These are phyloP conservation scores for Centropus bengalensis DNA, from an alignment of 2,113 vertebrate genomes.

Conservation along the genomic window DNA sequence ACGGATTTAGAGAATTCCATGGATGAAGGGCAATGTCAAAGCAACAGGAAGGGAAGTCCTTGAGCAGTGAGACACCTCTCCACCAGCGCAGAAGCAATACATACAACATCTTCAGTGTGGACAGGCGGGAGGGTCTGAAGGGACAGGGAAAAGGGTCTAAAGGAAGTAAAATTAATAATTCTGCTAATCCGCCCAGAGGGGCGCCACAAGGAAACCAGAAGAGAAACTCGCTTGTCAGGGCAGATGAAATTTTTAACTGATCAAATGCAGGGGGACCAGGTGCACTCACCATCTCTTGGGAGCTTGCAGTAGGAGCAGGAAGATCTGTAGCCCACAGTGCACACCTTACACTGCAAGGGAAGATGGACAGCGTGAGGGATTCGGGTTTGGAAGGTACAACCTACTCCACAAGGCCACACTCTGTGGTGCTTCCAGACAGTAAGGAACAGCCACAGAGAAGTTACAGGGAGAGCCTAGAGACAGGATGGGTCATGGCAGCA, in stretches of 20 bases:
- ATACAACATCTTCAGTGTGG: neutral
- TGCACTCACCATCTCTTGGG: constrained; percentile 78
- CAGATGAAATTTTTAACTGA: neutral
- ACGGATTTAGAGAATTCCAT: neutral
- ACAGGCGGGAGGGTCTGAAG: neutral
- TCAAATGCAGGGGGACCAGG: neutral
- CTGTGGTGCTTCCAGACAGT: neutral
- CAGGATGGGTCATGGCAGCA: neutral
- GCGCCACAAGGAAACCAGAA: neutral
- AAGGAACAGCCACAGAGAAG: neutral
- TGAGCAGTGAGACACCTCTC: neutral
- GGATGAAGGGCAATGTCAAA: neutral
- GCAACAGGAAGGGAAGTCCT: neutral
- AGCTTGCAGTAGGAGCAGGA: constrained; percentile 82
- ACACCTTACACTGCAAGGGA: constrained; percentile 78
- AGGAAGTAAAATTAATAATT: neutral
- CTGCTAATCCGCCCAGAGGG: neutral
- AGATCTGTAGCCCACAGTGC: constrained; percentile 75
- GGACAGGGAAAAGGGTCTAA: neutral
- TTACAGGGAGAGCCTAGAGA: neutral
- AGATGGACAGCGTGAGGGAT: constrained; percentile 40
- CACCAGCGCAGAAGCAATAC: neutral
- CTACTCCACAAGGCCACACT: neutral
- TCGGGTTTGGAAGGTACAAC: neutral
- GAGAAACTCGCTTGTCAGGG: constrained; percentile 1